Base-by-base conservation (phyloP, 2,113 vertebrate genomes). In the Sylvilagus bachmani region DNA sequence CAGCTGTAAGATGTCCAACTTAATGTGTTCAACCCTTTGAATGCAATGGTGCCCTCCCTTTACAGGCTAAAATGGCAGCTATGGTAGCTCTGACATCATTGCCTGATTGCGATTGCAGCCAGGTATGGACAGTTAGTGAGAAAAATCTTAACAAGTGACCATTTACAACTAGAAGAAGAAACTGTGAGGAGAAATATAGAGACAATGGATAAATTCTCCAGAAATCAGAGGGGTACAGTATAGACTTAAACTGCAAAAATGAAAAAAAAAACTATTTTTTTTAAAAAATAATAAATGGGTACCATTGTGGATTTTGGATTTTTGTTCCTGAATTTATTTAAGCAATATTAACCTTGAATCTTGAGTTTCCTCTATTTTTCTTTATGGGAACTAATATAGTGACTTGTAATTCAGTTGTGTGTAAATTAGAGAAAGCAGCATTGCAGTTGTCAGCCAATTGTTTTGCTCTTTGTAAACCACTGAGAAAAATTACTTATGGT, bases 301-400 rank as follows among this genome's bases (percentile, higher is more conserved):
- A 16, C 22, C 1, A 31, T 67, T 71, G 13, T 51, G 2, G 73
- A 19, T 11, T 85, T 69, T 80, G 8, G 4, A 51, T 11, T 38
- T 73, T 93, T 64, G 0, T 87, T 87, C 31, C 61, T 49, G 51
- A 78, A 86, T 61, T 21, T 92, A 71, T 73, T 49, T 3, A 73
- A 61, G 19, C 19, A 89, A 5, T 38, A 36, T 36, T 66, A 92
- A 80, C 44, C 36, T 80, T 33, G 24, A 85, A 38, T 51, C 21
- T 86, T 86, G 80, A 86, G 29, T 85, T 85, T 89, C 3, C 64
- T 71, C 70, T 22, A 44, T 36, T 71, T 88, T 17, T 8, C 8
- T 77, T 92, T 70, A 27, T 61, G 33, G 19, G 86, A 89, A 66
- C 27, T 79, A 89, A 73, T 79, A 44, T 85, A 87, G 10, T 58